These are phyloP conservation scores for Lerema accius DNA, from an alignment of 1,140 invertebrate species.

Conservation along the genomic window DNA sequence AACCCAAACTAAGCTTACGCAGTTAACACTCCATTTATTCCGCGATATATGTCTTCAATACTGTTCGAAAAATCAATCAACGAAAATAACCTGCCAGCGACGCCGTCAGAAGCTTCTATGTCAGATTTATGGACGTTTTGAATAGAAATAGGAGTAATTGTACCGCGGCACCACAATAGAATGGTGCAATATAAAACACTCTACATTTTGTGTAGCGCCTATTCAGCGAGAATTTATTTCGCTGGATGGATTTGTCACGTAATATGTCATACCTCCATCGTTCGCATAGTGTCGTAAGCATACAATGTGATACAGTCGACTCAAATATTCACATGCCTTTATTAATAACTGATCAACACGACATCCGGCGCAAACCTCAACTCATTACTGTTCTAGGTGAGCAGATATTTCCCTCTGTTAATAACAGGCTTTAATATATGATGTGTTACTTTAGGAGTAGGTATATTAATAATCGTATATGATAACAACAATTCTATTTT, in stretches of 20 bases:
- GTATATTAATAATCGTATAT: too few relatives aligned
- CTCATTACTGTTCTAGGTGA: too few relatives aligned
- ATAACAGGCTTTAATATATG: too few relatives aligned
- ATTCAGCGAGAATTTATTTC: constrained; percentile 45
- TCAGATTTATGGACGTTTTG: constrained; percentile 48
- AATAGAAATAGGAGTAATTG: constrained; percentile 53
- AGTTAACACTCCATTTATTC: constrained; percentile 25
- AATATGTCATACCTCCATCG: constrained; percentile 47
- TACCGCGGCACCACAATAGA: constrained; percentile 42
- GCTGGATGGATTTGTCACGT: constrained; percentile 53
- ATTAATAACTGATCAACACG: neutral
- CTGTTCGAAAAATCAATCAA: constrained; percentile 40
- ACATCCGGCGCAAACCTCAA: too few relatives aligned
- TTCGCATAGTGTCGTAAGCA: constrained; percentile 26
- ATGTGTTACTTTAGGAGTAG: too few relatives aligned
- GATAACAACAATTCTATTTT: too few relatives aligned
- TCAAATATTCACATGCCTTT: constrained; percentile 5
- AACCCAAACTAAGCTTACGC: constrained; percentile 19
- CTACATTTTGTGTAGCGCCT: constrained; percentile 42
- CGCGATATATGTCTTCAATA: constrained; percentile 29
- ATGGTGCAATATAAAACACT: constrained; percentile 43
- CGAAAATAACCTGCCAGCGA: constrained; percentile 33
- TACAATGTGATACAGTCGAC: neutral
- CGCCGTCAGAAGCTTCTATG: constrained; percentile 23
- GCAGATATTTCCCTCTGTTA: too few relatives aligned